phyloP scores from a whole-genome alignment of 1,140 invertebrate species.

The Spodoptera litura region DNA sequence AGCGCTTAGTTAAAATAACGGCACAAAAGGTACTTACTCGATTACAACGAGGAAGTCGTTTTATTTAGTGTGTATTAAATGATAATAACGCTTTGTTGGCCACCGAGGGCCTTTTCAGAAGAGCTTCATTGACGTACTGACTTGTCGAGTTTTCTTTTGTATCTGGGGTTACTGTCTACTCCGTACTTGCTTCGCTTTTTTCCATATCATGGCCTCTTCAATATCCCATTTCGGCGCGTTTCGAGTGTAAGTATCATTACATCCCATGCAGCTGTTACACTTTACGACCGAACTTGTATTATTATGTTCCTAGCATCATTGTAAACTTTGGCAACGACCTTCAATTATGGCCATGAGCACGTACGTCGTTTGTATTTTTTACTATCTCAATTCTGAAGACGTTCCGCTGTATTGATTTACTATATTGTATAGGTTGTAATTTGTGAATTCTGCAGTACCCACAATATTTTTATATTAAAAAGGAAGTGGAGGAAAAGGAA shows the following conservation, averaged over 20 bases:
- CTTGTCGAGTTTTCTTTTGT: conserved; percentile 58
- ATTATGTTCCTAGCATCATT: conserved; percentile 73
- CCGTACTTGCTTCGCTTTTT: conserved; percentile 56
- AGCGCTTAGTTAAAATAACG: conserved; percentile 17
- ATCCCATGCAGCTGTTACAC: conserved; percentile 79
- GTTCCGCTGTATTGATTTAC: background rate
- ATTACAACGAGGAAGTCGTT: conserved; percentile 21
- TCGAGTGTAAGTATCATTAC: conserved; percentile 70
- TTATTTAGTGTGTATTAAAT: conserved; percentile 48
- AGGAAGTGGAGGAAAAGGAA: conserved; percentile 36
- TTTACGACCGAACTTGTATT: conserved; percentile 79
- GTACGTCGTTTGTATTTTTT: conserved; percentile 50
- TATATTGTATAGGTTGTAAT: background rate
- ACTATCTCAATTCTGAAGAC: conserved; percentile 37
- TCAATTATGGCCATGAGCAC: conserved; percentile 55
- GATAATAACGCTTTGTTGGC: conserved; percentile 58
- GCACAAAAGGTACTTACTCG: conserved; percentile 8
- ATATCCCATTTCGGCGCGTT: conserved; percentile 67
- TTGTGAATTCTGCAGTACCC: conserved; percentile 18
- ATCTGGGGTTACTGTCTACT: conserved; percentile 54
- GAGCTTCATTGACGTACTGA: conserved; percentile 50
- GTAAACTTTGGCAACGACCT: conserved; percentile 64
- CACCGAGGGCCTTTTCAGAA: conserved; percentile 56
- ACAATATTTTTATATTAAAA: conserved; percentile 41
- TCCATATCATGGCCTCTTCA: conserved; percentile 61